Conservation (phyloP, 2,113 vertebrate species). For the Hippopotamus amphibius region DNA sequence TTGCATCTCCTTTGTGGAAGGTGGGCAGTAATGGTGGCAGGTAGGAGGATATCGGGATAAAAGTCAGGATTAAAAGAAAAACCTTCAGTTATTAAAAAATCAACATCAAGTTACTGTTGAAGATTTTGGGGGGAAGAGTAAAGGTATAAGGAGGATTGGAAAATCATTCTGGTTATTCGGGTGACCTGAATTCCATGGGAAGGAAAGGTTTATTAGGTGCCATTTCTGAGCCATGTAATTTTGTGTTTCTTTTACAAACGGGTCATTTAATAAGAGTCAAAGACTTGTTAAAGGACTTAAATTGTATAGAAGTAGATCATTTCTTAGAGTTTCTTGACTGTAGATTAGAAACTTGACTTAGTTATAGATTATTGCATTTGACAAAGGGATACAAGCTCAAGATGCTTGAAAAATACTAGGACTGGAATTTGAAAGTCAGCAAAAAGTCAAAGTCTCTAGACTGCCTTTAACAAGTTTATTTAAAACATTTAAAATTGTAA, state of each 20-base stretch:
- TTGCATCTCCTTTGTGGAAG: background rate
- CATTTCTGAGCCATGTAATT: background rate
- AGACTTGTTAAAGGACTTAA: background rate
- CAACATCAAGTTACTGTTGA: background rate
- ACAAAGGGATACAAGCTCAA: background rate
- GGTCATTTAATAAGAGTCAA: background rate
- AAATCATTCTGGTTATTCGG: background rate
- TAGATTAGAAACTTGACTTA: background rate
- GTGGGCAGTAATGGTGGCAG: background rate
- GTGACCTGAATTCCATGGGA: background rate
- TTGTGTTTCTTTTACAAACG: conserved; percentile 19
- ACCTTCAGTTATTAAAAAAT: background rate
- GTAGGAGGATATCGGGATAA: background rate
- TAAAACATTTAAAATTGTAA: conserved; percentile 5
- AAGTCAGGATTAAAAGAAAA: background rate
- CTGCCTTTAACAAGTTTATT: conserved; percentile 7
- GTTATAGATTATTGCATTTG: background rate
- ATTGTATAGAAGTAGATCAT: background rate
- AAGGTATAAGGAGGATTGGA: background rate
- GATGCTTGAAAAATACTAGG: background rate
- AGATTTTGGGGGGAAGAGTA: background rate
- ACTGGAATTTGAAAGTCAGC: background rate
- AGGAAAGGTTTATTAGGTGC: background rate
- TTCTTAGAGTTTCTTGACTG: background rate
- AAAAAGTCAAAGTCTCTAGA: background rate